Percentiles rank a stretch among this genome's conserved stretches.
Conservation (phyloP, 2,797 vertebrate genomes). For the Alectoris magna region DNA sequence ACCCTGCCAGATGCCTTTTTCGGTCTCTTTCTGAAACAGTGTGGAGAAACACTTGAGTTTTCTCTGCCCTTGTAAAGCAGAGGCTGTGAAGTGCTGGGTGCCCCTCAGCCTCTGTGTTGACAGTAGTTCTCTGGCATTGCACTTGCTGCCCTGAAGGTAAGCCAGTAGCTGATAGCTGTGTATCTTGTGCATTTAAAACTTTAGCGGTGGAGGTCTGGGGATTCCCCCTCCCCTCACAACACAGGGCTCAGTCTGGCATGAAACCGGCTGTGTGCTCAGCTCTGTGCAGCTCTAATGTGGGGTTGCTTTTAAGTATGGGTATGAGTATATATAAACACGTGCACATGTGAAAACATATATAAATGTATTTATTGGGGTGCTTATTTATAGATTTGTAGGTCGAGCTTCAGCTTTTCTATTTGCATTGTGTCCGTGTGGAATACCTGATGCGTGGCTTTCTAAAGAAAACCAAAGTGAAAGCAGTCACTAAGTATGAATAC, state of each 20-base stretch:
- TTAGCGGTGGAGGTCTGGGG: background rate
- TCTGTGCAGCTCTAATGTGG: background rate
- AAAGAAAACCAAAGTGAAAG: rapidly evolving
- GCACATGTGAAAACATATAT: rapidly evolving
- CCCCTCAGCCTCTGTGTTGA: background rate
- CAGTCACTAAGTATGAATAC: background rate
- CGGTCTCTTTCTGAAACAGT: conserved; percentile 77
- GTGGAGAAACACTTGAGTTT: conserved; percentile 57
- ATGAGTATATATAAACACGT: rapidly evolving
- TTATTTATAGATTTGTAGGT: rapidly evolving
- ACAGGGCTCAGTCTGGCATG: background rate
- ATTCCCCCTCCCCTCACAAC: background rate
- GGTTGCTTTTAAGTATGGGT: background rate
- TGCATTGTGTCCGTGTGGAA: background rate
- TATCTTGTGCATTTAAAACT: background rate
- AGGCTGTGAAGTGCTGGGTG: conserved; percentile 19
- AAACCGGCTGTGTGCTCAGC: background rate
- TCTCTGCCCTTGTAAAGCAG: conserved; percentile 32
- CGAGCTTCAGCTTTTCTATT: background rate
- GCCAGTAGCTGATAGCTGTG: background rate
- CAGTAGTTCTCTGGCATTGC: background rate
- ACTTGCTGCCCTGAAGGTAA: conserved; percentile 64
- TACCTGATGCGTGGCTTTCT: background rate
- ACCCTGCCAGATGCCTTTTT: conserved; percentile 74
- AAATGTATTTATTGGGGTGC: rapidly evolving